Conservation (phyloP, 2,888 invertebrate species). For the Monopis laevigella region DNA sequence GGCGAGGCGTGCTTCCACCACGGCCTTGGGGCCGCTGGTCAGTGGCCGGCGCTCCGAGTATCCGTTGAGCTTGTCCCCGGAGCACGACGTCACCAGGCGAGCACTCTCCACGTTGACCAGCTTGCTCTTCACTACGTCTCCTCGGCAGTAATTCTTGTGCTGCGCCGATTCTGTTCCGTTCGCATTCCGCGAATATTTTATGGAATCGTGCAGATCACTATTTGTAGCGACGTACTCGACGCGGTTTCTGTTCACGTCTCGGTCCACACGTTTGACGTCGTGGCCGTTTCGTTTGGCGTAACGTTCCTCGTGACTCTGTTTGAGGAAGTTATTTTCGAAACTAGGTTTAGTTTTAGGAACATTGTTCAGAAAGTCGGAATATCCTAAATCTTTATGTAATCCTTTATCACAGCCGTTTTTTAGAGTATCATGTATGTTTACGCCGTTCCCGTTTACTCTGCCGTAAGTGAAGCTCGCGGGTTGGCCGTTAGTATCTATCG, state of each 20-base stretch:
- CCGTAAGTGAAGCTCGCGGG: slow-evolving; percentile 45
- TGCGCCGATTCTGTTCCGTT: slow-evolving; percentile 62
- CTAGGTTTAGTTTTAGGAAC: slow-evolving; percentile 65
- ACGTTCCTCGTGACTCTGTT: slow-evolving; percentile 55
- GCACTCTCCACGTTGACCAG: slow-evolving; percentile 58
- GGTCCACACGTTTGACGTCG: slow-evolving; percentile 51
- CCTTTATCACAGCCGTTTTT: slow-evolving; percentile 65
- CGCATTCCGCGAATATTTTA: slow-evolving; percentile 62
- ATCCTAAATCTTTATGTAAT: slow-evolving; percentile 56
- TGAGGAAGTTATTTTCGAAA: slow-evolving; percentile 60
- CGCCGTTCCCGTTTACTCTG: slow-evolving; percentile 42
- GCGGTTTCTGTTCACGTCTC: slow-evolving; percentile 53
- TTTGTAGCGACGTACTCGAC: slow-evolving; percentile 55
- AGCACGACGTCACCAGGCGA: slow-evolving; percentile 60
- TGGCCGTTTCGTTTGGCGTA: slow-evolving; percentile 55
- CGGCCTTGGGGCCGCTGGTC: slow-evolving; percentile 50
- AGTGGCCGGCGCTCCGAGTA: slow-evolving; percentile 46
- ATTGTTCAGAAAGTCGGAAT: slow-evolving; percentile 58
- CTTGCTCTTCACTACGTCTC: slow-evolving; percentile 61
- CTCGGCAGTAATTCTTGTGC: slow-evolving; percentile 59
- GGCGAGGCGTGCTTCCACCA: slow-evolving; percentile 57
- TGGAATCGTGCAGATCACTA: slow-evolving; percentile 57
- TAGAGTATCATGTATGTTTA: slow-evolving; percentile 58
- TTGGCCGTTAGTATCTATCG: slow-evolving; percentile 39
- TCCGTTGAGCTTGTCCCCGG: slow-evolving; percentile 53